Evolutionary conservation across 2,888 invertebrate genomes (phyloP).

Genomic region (Steromphala cineraria): DNA sequence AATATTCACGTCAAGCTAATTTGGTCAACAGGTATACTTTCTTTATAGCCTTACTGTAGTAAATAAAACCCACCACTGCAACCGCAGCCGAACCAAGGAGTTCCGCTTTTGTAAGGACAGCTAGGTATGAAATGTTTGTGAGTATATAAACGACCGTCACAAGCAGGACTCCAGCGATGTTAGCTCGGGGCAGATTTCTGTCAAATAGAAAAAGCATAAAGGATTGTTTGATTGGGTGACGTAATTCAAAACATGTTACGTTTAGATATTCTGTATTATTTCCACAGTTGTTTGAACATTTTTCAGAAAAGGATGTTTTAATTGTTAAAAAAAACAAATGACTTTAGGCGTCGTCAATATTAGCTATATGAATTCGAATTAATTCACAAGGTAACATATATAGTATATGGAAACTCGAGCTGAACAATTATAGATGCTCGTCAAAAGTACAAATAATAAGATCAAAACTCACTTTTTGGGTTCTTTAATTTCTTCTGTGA

Average conservation of each 20-base stretch:
- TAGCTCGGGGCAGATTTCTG: conserved; percentile 88
- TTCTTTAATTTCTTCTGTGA: conserved; percentile 64
- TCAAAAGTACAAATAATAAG: no score
- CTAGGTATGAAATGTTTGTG: conserved; percentile 91
- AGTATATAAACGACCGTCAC: conserved; percentile 87
- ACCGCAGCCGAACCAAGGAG: conserved; percentile 87
- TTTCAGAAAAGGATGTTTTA: no score
- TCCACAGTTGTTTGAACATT: no score
- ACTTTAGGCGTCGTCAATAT: no score
- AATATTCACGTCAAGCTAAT: not conserved
- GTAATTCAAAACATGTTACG: no score
- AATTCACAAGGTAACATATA: no score
- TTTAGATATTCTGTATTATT: no score
- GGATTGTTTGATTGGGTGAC: no score
- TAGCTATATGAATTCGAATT: no score
- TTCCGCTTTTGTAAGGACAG: conserved; percentile 83
- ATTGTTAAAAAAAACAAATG: no score
- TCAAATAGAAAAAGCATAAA: not conserved
- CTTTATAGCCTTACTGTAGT: not conserved
- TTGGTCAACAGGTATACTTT: not conserved
- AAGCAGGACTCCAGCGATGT: conserved; percentile 86
- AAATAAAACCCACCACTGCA: conserved; percentile 80
- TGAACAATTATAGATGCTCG: no score
- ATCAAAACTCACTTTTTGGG: conserved; percentile 59
- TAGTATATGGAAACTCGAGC: no score